phyloP scores from a whole-genome alignment of 2,888 invertebrate species.

The Leucozona laternaria region DNA sequence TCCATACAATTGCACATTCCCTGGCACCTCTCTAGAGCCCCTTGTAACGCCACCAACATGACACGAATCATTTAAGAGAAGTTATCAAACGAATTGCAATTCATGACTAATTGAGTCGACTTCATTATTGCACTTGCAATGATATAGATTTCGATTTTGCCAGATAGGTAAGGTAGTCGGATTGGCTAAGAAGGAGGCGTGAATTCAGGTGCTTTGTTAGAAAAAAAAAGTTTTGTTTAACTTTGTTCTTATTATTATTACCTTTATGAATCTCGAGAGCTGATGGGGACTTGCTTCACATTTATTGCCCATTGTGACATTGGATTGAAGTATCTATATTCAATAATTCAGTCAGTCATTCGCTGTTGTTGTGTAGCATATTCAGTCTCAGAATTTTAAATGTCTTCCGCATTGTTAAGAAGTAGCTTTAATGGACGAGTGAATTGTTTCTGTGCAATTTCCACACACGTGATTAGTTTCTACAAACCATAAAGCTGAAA shows the following conservation, averaged over 20 bases:
- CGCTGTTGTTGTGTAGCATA: not conserved
- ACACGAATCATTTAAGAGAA: slow-evolving; percentile 44
- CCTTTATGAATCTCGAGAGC: slow-evolving; percentile 16
- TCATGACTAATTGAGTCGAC: slow-evolving; percentile 73
- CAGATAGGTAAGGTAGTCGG: slow-evolving; percentile 4
- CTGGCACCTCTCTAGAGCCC: not conserved
- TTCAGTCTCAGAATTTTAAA: slow-evolving; percentile 46
- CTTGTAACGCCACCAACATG: not conserved
- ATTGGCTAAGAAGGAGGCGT: slow-evolving; percentile 59
- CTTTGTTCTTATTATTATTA: not conserved
- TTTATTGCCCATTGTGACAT: slow-evolving; percentile 46
- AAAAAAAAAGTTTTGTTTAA: slow-evolving; percentile 13
- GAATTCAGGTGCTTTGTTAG: slow-evolving; percentile 65
- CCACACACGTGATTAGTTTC: slow-evolving; percentile 40
- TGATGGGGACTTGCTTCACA: slow-evolving; percentile 7
- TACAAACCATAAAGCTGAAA: not conserved
- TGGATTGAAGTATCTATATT: slow-evolving; percentile 47
- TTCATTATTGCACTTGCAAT: slow-evolving; percentile 51
- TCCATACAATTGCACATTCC: slow-evolving; percentile 4
- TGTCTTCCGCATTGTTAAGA: slow-evolving; percentile 68
- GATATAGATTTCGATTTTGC: slow-evolving; percentile 49
- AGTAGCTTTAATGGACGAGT: slow-evolving; percentile 39
- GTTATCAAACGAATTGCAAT: slow-evolving; percentile 55
- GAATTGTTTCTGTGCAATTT: slow-evolving; percentile 51
- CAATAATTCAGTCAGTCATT: slow-evolving; percentile 44